Conservation (phyloP, 2,113 vertebrate genomes). For the Scalopus aquaticus region DNA sequence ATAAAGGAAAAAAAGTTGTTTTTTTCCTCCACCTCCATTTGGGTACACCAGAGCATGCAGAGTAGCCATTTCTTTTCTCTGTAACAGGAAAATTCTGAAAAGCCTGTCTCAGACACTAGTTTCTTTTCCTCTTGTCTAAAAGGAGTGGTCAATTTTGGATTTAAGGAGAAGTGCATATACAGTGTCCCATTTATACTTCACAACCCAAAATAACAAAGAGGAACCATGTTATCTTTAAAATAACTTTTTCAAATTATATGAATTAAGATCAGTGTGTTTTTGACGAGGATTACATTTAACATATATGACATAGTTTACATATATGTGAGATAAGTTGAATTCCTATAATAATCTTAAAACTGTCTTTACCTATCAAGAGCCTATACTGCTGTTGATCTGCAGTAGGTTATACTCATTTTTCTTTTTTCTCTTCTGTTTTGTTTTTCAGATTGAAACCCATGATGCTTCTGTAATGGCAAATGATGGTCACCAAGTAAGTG, state of each 20-base stretch:
- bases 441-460: background rate
- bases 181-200: background rate
- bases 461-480: background rate
- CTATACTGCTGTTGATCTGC: background rate
- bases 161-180: background rate
- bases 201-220: background rate
- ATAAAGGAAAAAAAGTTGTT: no score
- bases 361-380: background rate
- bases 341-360: background rate
- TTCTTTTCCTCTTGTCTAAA: slow-evolving; percentile 57
- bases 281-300: background rate
- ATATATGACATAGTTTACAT: background rate
- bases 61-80: background rate
- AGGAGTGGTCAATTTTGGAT: background rate
- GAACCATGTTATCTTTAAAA: background rate
- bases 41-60: background rate
- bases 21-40: background rate
- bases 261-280: background rate
- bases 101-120: background rate
- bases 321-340: background rate
- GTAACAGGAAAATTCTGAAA: background rate
- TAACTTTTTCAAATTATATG: background rate
- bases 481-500: background rate
- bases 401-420: background rate
- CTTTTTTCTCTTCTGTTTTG: background rate